phyloP scores from a whole-genome alignment of 2,888 invertebrate species.

The Byasa hedistus region DNA sequence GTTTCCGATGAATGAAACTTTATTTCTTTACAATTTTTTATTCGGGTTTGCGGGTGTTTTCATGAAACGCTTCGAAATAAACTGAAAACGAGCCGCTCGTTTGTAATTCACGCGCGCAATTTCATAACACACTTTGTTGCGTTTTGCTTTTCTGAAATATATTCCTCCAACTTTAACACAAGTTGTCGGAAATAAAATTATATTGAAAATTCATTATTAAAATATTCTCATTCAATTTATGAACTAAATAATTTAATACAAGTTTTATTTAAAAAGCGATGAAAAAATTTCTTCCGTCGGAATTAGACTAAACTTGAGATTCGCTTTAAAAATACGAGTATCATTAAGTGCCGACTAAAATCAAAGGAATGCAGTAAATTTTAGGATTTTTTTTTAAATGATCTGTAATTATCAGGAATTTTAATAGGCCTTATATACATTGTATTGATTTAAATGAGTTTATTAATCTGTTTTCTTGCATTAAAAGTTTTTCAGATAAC shows the following conservation, averaged over 20 bases:
- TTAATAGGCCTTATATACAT: too few relatives aligned
- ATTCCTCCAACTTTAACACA: too few relatives aligned
- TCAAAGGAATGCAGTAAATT: background rate
- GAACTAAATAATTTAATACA: background rate
- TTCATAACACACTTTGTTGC: background rate
- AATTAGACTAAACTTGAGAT: background rate
- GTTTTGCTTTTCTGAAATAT: too few relatives aligned
- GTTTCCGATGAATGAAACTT: conserved; percentile 8
- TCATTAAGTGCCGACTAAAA: background rate
- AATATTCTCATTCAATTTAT: background rate
- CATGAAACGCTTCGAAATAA: background rate
- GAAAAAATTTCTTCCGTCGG: background rate
- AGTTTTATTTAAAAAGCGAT: background rate
- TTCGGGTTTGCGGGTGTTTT: background rate
- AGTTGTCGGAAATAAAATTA: too few relatives aligned
- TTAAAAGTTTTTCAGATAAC: too few relatives aligned
- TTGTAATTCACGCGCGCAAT: background rate
- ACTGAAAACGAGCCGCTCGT: background rate
- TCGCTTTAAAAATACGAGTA: background rate
- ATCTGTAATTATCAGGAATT: background rate
- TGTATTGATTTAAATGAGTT: too few relatives aligned
- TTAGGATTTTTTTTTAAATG: background rate
- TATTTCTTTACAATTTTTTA: background rate
- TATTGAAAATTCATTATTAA: background rate
- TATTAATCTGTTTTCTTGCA: too few relatives aligned